phyloP scores from a whole-genome alignment of 2,888 invertebrate genomes.

The Orgyia antiqua region DNA sequence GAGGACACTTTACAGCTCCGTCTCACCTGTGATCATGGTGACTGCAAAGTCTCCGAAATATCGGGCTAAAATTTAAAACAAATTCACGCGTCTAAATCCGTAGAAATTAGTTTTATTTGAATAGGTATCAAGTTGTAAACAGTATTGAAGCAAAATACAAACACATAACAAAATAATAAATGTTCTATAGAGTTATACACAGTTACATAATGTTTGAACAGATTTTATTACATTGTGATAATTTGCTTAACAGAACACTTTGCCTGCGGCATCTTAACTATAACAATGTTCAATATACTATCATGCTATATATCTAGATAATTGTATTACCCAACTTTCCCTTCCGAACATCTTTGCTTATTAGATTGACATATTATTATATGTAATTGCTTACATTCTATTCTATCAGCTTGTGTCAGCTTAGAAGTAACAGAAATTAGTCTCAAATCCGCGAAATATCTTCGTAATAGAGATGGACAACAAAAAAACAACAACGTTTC shows the following conservation, averaged over 20 bases:
- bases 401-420: conserved; percentile 36
- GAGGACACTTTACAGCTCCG: no score
- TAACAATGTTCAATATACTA: conserved; percentile 38
- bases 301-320: conserved; percentile 55
- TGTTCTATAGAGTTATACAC: no score
- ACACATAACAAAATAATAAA: no score
- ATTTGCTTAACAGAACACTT: conserved; percentile 28
- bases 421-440: conserved; percentile 47
- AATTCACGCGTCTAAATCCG: no score
- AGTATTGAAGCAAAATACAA: no score
- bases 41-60: no score
- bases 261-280: conserved; percentile 29
- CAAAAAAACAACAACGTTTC: conserved; percentile 39
- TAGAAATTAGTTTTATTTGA: no score
- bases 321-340: conserved; percentile 66
- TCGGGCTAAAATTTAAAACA: no score
- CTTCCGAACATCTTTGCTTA: conserved; percentile 56
- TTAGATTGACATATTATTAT: conserved; percentile 70
- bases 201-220: no score
- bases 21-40: no score
- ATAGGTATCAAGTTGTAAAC: no score
- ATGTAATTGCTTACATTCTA: conserved; percentile 61
- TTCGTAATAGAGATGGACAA: conserved; percentile 46
- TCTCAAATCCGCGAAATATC: conserved; percentile 48
- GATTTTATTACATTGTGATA: conserved; percentile 21